Conservation (phyloP, 1,140 invertebrate species). For the Melitaea cinxia region DNA sequence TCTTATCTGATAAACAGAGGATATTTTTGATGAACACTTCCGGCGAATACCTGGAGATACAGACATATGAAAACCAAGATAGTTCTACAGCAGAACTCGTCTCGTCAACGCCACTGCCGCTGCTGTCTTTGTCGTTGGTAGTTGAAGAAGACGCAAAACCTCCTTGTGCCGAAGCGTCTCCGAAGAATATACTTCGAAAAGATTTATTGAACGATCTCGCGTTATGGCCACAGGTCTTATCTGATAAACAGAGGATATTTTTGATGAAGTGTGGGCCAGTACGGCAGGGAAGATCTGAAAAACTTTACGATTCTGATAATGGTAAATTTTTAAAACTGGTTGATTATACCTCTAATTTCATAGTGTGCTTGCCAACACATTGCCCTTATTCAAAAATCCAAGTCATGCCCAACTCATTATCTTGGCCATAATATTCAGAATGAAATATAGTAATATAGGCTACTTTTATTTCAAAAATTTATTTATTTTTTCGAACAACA, state of each 20-base stretch:
- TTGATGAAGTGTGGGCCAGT: slow-evolving; percentile 7
- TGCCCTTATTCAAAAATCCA: too few relatives aligned
- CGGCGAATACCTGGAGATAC: background rate
- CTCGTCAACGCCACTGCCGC: background rate
- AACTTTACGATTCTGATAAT: too few relatives aligned
- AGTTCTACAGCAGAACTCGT: background rate
- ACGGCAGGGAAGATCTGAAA: too few relatives aligned
- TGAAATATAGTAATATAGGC: too few relatives aligned
- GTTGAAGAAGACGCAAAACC: slow-evolving; percentile 6
- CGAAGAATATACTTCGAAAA: slow-evolving; percentile 10
- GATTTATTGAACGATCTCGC: slow-evolving; percentile 9
- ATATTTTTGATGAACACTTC: slow-evolving; percentile 8
- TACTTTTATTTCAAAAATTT: too few relatives aligned
- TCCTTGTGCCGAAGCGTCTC: slow-evolving; percentile 1
- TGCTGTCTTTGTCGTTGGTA: background rate
- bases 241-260: slow-evolving; percentile 16
- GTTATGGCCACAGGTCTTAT: slow-evolving; percentile 10
- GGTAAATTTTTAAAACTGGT: too few relatives aligned
- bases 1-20: slow-evolving; percentile 12
- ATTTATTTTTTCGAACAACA: too few relatives aligned
- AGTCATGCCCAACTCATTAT: too few relatives aligned
- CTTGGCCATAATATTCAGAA: too few relatives aligned
- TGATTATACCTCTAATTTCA: too few relatives aligned
- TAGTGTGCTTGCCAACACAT: too few relatives aligned
- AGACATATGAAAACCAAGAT: background rate